These are phyloP conservation scores for Hemithea aestivaria DNA, from an alignment of 2,888 invertebrate species.

Conservation along the genomic window DNA sequence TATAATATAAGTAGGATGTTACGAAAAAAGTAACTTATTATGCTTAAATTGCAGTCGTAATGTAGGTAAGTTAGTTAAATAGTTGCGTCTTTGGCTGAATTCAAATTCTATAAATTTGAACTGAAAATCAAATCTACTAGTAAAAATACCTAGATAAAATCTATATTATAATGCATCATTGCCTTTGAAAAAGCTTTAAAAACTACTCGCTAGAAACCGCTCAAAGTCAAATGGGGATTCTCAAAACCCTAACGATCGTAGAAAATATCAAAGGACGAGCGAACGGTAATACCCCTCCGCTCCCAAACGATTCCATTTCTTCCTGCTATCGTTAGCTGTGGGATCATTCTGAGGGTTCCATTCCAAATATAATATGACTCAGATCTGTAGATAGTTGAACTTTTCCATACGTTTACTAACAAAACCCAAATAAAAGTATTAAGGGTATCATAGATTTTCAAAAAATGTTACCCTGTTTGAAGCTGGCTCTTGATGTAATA, in stretches of 20 bases:
- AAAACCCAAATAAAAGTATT: not conserved
- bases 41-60: too few species aligned
- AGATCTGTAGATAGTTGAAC: too few species aligned
- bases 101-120: too few species aligned
- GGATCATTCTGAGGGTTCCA: constrained; percentile 1
- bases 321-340: not conserved
- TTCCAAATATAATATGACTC: too few species aligned
- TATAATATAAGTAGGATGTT: too few species aligned
- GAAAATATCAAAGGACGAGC: constrained; percentile 10
- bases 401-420: not conserved
- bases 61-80: too few species aligned
- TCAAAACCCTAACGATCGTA: constrained; percentile 3
- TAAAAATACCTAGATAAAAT: not conserved
- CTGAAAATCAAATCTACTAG: too few species aligned
- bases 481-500: too few species aligned
- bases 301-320: constrained; percentile 5
- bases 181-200: not conserved
- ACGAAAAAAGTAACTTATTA: too few species aligned
- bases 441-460: too few species aligned
- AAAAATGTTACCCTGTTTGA: too few species aligned
- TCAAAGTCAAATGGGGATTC: constrained; percentile 1
- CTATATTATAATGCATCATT: not conserved
- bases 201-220: not conserved
- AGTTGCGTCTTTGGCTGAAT: too few species aligned
- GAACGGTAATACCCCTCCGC: constrained; percentile 2